phyloP scores from a whole-genome alignment of 2,888 invertebrate genomes.

The Cryptocephalus primarius region DNA sequence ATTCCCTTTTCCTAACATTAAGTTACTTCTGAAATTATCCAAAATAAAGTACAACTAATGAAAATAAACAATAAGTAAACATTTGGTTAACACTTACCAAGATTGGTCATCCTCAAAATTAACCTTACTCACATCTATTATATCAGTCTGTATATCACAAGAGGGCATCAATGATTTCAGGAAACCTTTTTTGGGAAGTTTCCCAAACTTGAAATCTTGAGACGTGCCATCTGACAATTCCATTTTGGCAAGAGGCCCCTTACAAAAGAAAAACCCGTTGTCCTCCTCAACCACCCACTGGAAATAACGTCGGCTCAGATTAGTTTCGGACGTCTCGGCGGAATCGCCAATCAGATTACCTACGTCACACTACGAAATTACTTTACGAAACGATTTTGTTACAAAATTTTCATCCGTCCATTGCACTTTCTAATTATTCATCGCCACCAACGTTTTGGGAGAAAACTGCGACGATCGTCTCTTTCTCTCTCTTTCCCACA shows the following conservation, averaged over 20 bases:
- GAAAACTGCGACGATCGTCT: background rate
- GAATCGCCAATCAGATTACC: too few relatives aligned
- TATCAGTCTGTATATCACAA: slow-evolving; percentile 13
- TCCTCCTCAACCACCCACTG: too few relatives aligned
- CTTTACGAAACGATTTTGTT: background rate
- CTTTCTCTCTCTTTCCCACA: too few relatives aligned
- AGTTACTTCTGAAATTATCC: too few relatives aligned
- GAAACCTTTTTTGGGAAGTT: background rate
- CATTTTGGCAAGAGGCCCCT: slow-evolving; percentile 19
- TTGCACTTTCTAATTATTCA: slow-evolving; percentile 21
- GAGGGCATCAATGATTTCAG: background rate
- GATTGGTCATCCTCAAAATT: slow-evolving; percentile 48
- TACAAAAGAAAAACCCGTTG: slow-evolving; percentile 1
- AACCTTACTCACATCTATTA: slow-evolving; percentile 47
- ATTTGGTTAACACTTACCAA: slow-evolving; percentile 39
- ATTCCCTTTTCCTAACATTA: too few relatives aligned
- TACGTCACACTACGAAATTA: too few relatives aligned
- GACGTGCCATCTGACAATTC: slow-evolving; percentile 27
- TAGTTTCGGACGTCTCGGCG: too few relatives aligned
- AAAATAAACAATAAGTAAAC: background rate
- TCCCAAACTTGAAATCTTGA: slow-evolving; percentile 13
- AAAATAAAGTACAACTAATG: background rate
- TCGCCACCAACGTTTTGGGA: slow-evolving; percentile 7
- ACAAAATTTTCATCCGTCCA: slow-evolving; percentile 19
- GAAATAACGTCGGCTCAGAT: too few relatives aligned